phyloP scores from a whole-genome alignment of 2,888 invertebrate species.

The Melikaiella ostensackeni region DNA sequence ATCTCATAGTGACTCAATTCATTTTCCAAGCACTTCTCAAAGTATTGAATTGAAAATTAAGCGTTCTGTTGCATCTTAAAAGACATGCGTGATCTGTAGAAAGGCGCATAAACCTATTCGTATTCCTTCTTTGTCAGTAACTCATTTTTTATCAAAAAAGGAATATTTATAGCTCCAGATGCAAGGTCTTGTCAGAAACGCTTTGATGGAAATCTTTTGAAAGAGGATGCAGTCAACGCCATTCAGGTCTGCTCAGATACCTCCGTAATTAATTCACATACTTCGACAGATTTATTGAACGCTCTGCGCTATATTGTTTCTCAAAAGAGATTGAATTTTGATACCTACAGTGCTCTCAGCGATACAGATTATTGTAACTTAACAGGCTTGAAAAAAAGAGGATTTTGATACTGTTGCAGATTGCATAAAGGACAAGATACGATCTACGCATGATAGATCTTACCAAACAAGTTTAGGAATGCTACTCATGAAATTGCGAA shows the following conservation, averaged over 20 bases:
- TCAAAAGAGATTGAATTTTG: neutral
- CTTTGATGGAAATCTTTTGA: too few relatives aligned
- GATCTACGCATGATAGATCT: conserved; percentile 5
- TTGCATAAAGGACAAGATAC: neutral
- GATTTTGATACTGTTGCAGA: neutral
- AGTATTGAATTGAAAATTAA: too few relatives aligned
- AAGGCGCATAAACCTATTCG: too few relatives aligned
- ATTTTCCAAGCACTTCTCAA: too few relatives aligned
- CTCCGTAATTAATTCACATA: neutral
- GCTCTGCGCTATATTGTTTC: neutral
- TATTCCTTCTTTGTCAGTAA: neutral
- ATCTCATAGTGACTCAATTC: too few relatives aligned
- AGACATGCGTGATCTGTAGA: too few relatives aligned
- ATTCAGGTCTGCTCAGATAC: neutral
- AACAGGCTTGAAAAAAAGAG: neutral
- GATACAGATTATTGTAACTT: neutral
- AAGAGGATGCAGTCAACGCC: too few relatives aligned
- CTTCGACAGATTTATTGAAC: neutral
- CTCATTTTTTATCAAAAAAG: neutral
- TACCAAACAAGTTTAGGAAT: neutral
- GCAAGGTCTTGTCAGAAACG: too few relatives aligned
- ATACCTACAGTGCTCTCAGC: neutral
- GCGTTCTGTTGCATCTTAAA: too few relatives aligned
- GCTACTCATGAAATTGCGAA: conserved; percentile 5
- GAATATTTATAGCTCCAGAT: neutral